Conservation (phyloP, 64 coral and sea anemone genomes). For the Montipora efflorescens region DNA sequence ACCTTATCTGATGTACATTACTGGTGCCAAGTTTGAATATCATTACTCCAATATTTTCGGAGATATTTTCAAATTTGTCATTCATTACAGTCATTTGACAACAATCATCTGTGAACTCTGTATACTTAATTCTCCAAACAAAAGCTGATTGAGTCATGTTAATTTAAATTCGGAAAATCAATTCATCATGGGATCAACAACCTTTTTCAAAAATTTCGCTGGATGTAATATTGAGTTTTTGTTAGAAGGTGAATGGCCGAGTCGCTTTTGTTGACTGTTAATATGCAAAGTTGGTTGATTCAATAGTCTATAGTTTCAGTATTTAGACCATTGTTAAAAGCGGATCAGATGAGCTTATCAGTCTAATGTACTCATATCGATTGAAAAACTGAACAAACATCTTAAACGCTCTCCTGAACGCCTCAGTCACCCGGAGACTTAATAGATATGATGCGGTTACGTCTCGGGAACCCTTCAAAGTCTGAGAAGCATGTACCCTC, state of each 20-base stretch:
- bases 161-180: no score
- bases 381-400: not conserved
- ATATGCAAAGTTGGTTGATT: not conserved
- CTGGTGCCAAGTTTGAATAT: no score
- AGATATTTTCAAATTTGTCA: no score
- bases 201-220: no score
- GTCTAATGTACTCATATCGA: not conserved
- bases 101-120: no score
- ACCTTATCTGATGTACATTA: no score
- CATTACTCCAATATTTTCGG: no score
- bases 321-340: slow-evolving; percentile 26
- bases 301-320: not conserved
- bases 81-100: no score
- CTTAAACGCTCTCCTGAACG: not conserved
- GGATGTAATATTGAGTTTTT: no score
- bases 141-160: not conserved
- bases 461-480: not conserved
- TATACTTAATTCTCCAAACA: not conserved
- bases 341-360: not conserved
- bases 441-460: no score
- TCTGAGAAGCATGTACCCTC: not conserved
- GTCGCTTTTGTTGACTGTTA: not conserved
- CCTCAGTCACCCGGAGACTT: no score
- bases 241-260: not conserved
- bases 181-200: no score